phyloP scores from a whole-genome alignment of 2,888 invertebrate genomes.

The Sipha maydis region DNA sequence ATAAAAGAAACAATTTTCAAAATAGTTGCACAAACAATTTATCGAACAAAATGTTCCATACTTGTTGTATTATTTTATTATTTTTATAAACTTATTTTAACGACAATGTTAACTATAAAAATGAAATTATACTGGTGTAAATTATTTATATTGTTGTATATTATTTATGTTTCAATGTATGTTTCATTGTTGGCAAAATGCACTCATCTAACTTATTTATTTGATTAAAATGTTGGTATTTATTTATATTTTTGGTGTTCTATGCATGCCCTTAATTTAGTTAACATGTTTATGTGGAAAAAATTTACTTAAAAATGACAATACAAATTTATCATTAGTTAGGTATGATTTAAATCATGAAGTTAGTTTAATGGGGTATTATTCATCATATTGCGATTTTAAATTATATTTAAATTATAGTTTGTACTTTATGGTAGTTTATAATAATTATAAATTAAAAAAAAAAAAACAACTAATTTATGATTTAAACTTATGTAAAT shows the following conservation, averaged over 20 bases:
- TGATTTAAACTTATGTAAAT: neutral
- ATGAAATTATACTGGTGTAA: too few relatives aligned
- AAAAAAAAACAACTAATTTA: neutral
- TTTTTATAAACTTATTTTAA: too few relatives aligned
- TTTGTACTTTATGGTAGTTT: neutral
- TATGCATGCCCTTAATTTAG: neutral
- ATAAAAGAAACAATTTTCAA: too few relatives aligned
- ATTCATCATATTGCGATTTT: neutral
- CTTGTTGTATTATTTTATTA: too few relatives aligned
- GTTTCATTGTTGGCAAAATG: too few relatives aligned
- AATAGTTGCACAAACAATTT: too few relatives aligned
- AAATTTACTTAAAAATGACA: neutral
- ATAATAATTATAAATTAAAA: neutral
- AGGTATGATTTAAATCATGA: neutral
- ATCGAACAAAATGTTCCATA: too few relatives aligned
- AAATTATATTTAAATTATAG: neutral
- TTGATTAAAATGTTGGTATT: neutral
- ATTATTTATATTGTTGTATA: too few relatives aligned
- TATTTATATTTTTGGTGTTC: neutral
- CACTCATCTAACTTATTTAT: neutral
- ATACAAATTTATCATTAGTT: conserved; percentile 3
- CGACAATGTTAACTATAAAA: too few relatives aligned
- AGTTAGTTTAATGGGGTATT: neutral
- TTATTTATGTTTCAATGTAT: too few relatives aligned
- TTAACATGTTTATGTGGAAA: neutral